These are phyloP conservation scores for Corvus cornix DNA, from an alignment of 2,113 vertebrate species.

Conservation along the genomic window DNA sequence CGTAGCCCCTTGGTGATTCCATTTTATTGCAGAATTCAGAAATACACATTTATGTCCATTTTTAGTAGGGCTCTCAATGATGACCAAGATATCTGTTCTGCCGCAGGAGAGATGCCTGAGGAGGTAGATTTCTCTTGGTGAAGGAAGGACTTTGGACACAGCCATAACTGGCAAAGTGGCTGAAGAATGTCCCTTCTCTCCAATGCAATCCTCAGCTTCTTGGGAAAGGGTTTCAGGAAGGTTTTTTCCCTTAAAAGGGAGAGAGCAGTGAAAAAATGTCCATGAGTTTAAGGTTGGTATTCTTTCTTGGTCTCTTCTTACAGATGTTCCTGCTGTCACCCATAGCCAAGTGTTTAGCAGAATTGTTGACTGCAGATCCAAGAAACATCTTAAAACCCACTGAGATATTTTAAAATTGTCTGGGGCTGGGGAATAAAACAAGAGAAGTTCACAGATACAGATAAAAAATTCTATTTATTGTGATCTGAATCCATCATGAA, in stretches of 20 bases:
- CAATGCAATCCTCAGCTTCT: neutral
- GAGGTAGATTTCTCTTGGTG: neutral
- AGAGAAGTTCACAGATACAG: neutral
- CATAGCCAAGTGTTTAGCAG: neutral
- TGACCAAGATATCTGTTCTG: neutral
- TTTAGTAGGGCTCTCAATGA: neutral
- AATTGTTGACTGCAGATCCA: neutral
- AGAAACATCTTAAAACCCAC: neutral
- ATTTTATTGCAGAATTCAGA: neutral
- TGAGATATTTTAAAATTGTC: neutral
- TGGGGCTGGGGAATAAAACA: neutral
- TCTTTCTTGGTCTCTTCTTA: neutral
- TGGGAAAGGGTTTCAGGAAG: neutral
- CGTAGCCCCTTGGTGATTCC: neutral
- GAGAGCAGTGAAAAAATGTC: accelerated
- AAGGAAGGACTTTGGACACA: neutral
- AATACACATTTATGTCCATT: accelerated
- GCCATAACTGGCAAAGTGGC: neutral
- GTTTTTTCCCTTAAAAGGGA: neutral
- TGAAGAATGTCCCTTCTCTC: neutral
- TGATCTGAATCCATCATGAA: neutral
- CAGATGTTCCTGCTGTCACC: neutral
- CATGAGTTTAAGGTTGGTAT: neutral
- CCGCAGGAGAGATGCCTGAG: neutral
- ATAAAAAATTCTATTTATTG: neutral